Base-by-base conservation (phyloP, 2,888 invertebrate genomes). In the Euspilapteryx auroguttella region DNA sequence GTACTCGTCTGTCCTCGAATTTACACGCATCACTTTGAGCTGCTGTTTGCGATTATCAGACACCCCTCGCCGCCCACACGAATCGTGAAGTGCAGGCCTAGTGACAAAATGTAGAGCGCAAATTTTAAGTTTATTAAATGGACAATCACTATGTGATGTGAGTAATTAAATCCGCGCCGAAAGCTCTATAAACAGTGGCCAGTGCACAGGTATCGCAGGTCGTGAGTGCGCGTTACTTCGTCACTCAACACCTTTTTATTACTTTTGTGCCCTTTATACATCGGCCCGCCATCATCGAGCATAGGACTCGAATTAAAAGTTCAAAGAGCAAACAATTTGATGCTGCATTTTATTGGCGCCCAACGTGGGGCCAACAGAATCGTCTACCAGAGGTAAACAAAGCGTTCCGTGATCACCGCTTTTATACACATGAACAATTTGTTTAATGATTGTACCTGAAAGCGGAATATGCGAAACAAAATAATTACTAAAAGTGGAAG, bases 21-120 rank as follows among this genome's bases (percentile, higher is more conserved):
- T 71, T 66, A 61, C 69, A 66, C 68, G 71, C 63, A 68, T 50
- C 59, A 64, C 68, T 69, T 69, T 69, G 66, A 64, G 49, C 46
- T 49, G 51, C 64, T 61, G 56, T 64, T 58, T 63, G 55, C 65
- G 62, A 68, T 65, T 63, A 66, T 56, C 36, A 45, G 47, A 42
- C 49, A 52, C 44, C 46, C 45, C n/a, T n/a, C n/a, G n/a, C n/a
- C n/a, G n/a, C n/a, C n/a, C n/a, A n/a, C n/a, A n/a, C n/a, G n/a
- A n/a, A n/a, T n/a, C n/a, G n/a, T n/a, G n/a, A n/a, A n/a, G n/a
- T n/a, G n/a, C n/a, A n/a, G n/a, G n/a, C n/a, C n/a, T n/a, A n/a
- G n/a, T n/a, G n/a, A n/a, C n/a, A n/a, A n/a, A n/a, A n/a, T n/a
- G n/a, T n/a, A n/a, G n/a, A n/a, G n/a, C n/a, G n/a, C n/a, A n/a